Percentiles rank a stretch among this genome's conserved stretches.
Conservation (phyloP, 1,140 invertebrate species). For the Fopius arisanus region DNA sequence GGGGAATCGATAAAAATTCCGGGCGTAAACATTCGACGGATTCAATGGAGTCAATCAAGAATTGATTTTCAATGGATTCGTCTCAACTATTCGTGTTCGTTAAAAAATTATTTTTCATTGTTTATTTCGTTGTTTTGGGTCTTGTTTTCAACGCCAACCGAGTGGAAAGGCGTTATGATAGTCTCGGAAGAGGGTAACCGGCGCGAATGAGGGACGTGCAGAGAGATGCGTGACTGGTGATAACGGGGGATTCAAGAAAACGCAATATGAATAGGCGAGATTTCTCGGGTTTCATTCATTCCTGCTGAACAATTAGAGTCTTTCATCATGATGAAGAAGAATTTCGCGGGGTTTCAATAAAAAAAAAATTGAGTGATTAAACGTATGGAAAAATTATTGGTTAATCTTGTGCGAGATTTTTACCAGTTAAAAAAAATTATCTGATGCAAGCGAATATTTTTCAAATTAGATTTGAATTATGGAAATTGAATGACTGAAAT, state of each 20-base stretch:
- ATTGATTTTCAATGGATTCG: constrained; percentile 28
- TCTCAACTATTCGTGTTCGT: background rate
- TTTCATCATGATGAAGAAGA: constrained; percentile 4
- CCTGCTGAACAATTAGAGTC: constrained; percentile 22
- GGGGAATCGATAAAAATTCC: constrained; percentile 31
- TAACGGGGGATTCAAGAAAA: constrained; percentile 15
- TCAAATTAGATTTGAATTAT: no score
- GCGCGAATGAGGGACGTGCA: constrained; percentile 20
- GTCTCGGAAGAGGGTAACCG: constrained; percentile 14
- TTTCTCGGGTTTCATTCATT: constrained; percentile 25
- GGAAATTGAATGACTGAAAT: background rate
- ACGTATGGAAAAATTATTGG: no score
- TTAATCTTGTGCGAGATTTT: no score
- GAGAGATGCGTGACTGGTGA: constrained; percentile 26
- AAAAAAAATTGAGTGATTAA: no score
- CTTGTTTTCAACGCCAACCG: background rate
- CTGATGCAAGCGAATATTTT: no score
- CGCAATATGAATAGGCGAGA: background rate
- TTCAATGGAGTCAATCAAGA: constrained; percentile 29
- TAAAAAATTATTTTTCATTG: background rate
- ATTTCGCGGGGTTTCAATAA: background rate
- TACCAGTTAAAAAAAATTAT: no score
- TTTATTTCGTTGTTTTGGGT: background rate
- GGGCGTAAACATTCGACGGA: constrained; percentile 32
- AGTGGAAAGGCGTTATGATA: constrained; percentile 22